phyloP scores from a whole-genome alignment of 2,888 invertebrate genomes.

The Antheraea assamensis region DNA sequence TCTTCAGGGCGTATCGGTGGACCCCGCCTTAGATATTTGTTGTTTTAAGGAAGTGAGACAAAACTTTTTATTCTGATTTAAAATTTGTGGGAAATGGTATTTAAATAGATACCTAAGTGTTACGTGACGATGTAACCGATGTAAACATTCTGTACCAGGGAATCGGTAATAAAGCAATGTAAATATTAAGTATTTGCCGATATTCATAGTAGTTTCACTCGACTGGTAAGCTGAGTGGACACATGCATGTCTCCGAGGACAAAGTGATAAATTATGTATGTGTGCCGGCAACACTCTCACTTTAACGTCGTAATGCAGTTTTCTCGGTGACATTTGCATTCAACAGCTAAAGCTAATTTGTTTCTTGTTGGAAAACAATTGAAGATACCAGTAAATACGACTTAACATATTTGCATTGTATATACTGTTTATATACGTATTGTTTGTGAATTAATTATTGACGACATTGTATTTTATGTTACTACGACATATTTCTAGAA shows the following conservation, averaged over 20 bases:
- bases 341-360: constrained; percentile 6
- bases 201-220: not conserved
- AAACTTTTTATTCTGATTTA: no score
- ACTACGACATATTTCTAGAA: not conserved
- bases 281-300: constrained; percentile 5
- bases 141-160: no score
- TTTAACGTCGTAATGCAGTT: not conserved
- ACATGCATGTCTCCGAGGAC: not conserved
- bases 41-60: no score
- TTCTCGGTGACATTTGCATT: not conserved
- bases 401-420: not conserved
- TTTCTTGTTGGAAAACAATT: constrained; percentile 5
- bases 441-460: constrained; percentile 4
- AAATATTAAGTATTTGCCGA: not conserved
- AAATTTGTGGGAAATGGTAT: no score
- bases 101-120: no score
- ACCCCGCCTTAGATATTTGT: no score
- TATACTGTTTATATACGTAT: not conserved
- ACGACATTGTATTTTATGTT: constrained; percentile 8
- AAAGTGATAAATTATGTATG: constrained; percentile 9
- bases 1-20: no score
- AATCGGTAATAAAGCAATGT: not conserved
- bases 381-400: not conserved
- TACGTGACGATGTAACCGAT: no score
- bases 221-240: not conserved